Evolutionary conservation across 2,113 vertebrate genomes (phyloP), one percentile per base, ranked within the genome.

Genomic region (Perca schrenkii): DNA sequence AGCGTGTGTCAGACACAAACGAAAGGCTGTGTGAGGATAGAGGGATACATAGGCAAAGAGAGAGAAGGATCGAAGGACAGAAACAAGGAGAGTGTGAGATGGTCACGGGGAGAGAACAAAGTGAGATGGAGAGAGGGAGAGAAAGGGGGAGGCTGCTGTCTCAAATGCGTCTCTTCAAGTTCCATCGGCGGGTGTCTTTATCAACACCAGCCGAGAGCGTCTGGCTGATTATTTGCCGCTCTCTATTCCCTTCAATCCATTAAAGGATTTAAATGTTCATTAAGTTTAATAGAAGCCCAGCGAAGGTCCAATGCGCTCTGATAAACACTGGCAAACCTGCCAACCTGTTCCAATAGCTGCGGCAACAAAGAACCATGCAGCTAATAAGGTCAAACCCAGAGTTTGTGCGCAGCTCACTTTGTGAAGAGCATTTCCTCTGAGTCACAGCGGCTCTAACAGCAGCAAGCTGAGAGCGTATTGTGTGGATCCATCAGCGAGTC

Each of bases 211-310:
- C 52, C 16, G 77, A 87, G 77, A 86, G 85, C 31, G 25, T 66
- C 83, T 47, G 34, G 80, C 89, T 82, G 88, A 91, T 91, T 88
- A 92, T 89, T 91, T 78, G 82, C 77, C 16, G 50, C 86, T 90
- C 90, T 91, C 91, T 89, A 90, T 92, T 93, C 91, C 89, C 81
- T 90, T 90, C 91, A 92, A 92, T 94, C 86, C 86, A 92, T 93
- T 91, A 87, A 86, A 89, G 89, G 90, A 92, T 92, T 91, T 93
- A 92, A 92, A 94, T 93, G 92, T 91, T 94, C 88, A 93, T 93
- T 89, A 93, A 79, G 86, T 92, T 83, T 90, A 89, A 92, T 89
- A 81, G 90, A 92, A 87, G 86, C 89, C 82, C 83, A 87, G 88
- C 19, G 76, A 81, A 92, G 83, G 82, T 87, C 86, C 92, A 89